Conservation (phyloP, 2,888 invertebrate species). For the Aporophyla lueneburgensis region DNA sequence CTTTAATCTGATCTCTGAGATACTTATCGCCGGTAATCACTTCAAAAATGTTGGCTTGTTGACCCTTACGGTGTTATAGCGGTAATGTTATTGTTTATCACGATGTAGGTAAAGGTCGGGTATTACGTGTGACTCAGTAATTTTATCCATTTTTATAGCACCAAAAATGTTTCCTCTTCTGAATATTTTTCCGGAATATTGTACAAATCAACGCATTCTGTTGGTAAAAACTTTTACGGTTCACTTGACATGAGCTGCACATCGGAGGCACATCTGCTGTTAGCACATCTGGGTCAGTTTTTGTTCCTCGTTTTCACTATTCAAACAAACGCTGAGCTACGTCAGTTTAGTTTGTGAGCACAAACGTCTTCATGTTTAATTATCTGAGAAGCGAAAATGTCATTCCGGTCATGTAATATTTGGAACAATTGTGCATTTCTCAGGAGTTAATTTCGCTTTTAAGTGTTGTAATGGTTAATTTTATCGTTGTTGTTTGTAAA, state of each 20-base stretch:
- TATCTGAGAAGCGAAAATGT: constrained; percentile 70
- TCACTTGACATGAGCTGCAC: constrained; percentile 75
- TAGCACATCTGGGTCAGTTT: constrained; percentile 85
- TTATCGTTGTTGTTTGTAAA: constrained; percentile 64
- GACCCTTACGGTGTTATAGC: constrained; percentile 59
- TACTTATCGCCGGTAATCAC: constrained; percentile 64
- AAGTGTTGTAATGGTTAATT: constrained; percentile 64
- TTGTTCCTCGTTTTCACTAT: constrained; percentile 83
- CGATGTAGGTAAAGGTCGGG: constrained; percentile 47
- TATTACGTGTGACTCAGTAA: constrained; percentile 33
- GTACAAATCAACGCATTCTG: constrained; percentile 59
- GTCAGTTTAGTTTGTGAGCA: constrained; percentile 68
- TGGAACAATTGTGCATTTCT: constrained; percentile 66
- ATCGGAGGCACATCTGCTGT: constrained; percentile 79
- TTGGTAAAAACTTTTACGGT: constrained; percentile 77
- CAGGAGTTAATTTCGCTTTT: constrained; percentile 66
- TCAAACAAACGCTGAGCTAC: constrained; percentile 77
- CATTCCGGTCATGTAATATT: constrained; percentile 62
- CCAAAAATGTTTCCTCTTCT: background rate
- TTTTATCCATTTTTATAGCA: background rate
- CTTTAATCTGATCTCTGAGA: constrained; percentile 68
- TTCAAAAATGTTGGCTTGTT: constrained; percentile 61
- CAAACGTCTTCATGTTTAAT: constrained; percentile 72
- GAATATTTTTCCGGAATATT: constrained; percentile 54
- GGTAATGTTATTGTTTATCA: constrained; percentile 52